Evolutionary conservation across 1,140 invertebrate species (phyloP), one percentile per base, ranked within the genome.

Genomic region (Babylonia areolata): DNA sequence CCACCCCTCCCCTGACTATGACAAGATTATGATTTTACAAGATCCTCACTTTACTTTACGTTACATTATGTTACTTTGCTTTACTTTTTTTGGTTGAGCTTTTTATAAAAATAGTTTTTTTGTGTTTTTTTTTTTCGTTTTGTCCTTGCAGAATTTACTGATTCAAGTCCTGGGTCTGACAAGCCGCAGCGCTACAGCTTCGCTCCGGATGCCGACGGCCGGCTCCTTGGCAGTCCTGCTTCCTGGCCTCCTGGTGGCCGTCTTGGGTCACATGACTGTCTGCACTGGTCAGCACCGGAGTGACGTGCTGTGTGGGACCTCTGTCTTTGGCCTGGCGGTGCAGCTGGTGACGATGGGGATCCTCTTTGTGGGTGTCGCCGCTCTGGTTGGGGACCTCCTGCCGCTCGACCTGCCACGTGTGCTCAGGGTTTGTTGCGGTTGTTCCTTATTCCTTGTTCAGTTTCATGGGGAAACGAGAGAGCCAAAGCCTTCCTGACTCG

Each of bases 231-330:
- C 33, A n/a, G 23, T 77, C 31, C 37, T 77, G 15, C 54, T 82
- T 11, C 15, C 75, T 35, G 51, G 28, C 71, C 17, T 54, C 28
- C 40, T 58, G 35, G 71, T 37, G 69, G 51, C 46, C 64, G 64
- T 85, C n/a, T 87, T 90, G 85, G 54, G 85, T 87, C 90, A 92
- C 58, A 33, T 92, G 86, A 90, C 87, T 17, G 51, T 89, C 15
- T 93, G 91, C 82, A 92, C 91, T 17, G 89, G 88, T 85, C 85
- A 85, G 46, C 17, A 87, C 84, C 69, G 69, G 23, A 88, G 86
- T 69, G 79, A 86, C 31, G 85, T 86, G 20, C 73, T 90, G 78
- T 91, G 89, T 87, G 37, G 51, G 35, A 78, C 42, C 1, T 77
- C 75, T 11, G 23, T 40, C 17, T 17, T 40, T 37, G 40, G 75